Percentiles rank a stretch among this genome's conserved stretches.
Conservation (phyloP, 2,113 vertebrate genomes). For the Misgurnus anguillicaudatus region DNA sequence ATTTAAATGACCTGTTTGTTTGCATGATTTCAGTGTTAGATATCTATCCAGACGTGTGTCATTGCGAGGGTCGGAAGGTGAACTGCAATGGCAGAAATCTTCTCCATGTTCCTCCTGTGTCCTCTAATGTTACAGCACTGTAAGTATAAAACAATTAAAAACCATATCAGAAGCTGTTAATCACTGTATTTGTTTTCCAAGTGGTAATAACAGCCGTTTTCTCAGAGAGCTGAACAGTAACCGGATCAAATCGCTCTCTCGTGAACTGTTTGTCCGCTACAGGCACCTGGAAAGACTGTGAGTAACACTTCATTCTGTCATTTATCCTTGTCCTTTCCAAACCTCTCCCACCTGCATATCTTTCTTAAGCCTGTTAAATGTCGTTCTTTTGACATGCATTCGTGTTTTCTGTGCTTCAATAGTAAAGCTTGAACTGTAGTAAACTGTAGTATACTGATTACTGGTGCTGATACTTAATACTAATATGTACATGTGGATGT, state of each 20-base stretch:
- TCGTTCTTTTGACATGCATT: background rate
- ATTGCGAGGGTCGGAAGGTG: slow-evolving; percentile 59
- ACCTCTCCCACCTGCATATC: background rate
- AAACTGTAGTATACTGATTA: background rate
- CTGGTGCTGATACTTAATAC: too few relatives aligned
- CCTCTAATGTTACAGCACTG: slow-evolving; percentile 66
- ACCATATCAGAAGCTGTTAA: background rate
- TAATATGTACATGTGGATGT: too few relatives aligned
- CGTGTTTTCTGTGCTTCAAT: background rate
- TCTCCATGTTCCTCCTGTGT: slow-evolving; percentile 55
- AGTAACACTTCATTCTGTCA: slow-evolving; percentile 49
- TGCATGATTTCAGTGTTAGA: slow-evolving; percentile 62
- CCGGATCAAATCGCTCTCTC: slow-evolving; percentile 55
- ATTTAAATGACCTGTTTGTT: slow-evolving; percentile 7
- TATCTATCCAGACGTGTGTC: slow-evolving; percentile 60
- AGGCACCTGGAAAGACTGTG: slow-evolving; percentile 67
- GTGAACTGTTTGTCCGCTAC: slow-evolving; percentile 59
- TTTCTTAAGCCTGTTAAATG: background rate
- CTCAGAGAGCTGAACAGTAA: slow-evolving; percentile 69
- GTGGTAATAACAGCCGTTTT: background rate
- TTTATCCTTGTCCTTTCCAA: background rate
- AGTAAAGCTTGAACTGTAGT: background rate
- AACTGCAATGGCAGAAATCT: slow-evolving; percentile 65
- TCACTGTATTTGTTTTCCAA: background rate
- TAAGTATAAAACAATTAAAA: slow-evolving; percentile 57